phyloP scores from a whole-genome alignment of 2,797 vertebrate species.

The Poeciliopsis turneri region DNA sequence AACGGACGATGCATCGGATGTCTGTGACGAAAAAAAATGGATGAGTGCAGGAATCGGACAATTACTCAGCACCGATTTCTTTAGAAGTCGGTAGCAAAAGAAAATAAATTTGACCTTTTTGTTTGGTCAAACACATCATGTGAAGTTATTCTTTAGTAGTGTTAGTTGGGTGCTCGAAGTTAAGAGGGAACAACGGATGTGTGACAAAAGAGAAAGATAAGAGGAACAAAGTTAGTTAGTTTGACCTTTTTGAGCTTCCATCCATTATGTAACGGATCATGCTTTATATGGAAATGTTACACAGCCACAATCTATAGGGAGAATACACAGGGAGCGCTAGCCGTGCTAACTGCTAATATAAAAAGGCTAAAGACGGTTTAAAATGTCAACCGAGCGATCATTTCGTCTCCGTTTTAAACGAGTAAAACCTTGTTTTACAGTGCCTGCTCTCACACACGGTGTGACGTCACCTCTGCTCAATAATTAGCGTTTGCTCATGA shows the following conservation, averaged over 20 bases:
- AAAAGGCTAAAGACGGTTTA: background rate
- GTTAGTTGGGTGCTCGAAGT: background rate
- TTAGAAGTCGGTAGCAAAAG: background rate
- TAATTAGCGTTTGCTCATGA: background rate
- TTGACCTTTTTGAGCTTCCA: background rate
- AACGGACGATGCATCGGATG: constrained; percentile 54
- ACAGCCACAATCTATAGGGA: background rate
- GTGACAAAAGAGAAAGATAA: background rate
- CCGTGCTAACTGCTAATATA: background rate
- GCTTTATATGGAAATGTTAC: background rate
- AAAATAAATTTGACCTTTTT: background rate
- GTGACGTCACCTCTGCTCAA: background rate
- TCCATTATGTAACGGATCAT: background rate
- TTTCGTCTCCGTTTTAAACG: background rate
- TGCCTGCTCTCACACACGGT: background rate
- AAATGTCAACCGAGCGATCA: background rate
- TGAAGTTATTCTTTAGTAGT: background rate
- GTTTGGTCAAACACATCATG: background rate
- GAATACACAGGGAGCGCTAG: background rate
- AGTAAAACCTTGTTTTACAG: background rate
- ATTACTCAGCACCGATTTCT: background rate
- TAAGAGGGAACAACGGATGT: background rate
- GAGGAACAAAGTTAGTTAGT: background rate
- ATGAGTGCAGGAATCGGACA: background rate
- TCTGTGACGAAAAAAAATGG: constrained; percentile 7